A percentile compares a stretch with the other conserved stretches of the same genome.
phyloP scores from a whole-genome alignment of 92 coral and sea anemone species.

The Chrysogorgia sp. region DNA sequence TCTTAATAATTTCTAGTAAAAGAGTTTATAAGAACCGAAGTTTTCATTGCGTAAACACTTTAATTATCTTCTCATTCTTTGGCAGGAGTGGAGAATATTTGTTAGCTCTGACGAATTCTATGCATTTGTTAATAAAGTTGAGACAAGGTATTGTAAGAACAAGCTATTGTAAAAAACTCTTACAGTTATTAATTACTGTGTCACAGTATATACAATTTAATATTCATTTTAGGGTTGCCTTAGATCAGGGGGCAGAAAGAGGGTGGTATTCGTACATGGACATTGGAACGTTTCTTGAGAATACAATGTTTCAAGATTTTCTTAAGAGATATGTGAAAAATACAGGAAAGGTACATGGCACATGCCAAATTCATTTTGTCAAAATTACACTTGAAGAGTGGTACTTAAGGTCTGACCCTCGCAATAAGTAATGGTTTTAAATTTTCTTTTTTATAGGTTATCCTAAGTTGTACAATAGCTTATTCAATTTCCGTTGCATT shows the following conservation, averaged over 20 bases:
- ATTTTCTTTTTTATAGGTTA: conserved; percentile 9
- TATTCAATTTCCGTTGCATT: conserved; percentile 31
- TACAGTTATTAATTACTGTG: neutral
- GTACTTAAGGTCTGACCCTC: too few relatives aligned
- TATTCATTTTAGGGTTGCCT: conserved; percentile 24
- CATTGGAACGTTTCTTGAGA: conserved; percentile 72
- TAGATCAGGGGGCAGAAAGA: conserved; percentile 22
- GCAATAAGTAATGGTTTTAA: neutral
- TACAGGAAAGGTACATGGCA: conserved; percentile 62
- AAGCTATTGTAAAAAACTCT: neutral
- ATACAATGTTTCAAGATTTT: conserved; percentile 56
- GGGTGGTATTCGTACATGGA: conserved; percentile 60
- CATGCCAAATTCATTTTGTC: neutral
- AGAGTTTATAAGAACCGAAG: too few relatives aligned
- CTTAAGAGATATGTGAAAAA: conserved; percentile 58
- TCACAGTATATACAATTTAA: neutral
- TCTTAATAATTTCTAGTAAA: too few relatives aligned
- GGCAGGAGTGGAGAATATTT: conserved; percentile 93
- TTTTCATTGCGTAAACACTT: too few relatives aligned
- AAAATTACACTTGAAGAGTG: neutral
- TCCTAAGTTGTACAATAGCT: conserved; percentile 22
- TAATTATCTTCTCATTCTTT: neutral
- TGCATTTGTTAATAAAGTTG: conserved; percentile 90
- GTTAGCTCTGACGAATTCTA: conserved; percentile 84
- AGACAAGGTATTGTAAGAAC: conserved; percentile 68